Evolutionary conservation across 2,113 vertebrate genomes (phyloP).

Genomic region (Ochotona curzoniae): DNA sequence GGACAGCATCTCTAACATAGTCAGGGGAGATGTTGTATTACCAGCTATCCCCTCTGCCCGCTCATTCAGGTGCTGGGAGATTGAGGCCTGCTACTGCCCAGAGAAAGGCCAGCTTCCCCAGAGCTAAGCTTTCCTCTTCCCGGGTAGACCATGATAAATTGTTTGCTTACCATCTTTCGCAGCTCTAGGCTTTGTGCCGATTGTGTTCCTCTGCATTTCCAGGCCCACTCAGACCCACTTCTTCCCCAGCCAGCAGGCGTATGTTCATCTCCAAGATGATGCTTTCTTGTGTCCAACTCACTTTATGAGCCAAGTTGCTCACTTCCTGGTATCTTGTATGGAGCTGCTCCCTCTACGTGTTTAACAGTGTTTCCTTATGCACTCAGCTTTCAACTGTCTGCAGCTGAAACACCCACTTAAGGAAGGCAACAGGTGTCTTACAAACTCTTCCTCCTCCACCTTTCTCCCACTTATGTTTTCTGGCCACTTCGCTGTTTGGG

Average conservation of each 20-base stretch:
- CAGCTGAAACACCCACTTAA: background rate
- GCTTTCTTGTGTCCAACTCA: slow-evolving; percentile 65
- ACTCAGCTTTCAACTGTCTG: background rate
- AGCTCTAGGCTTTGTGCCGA: background rate
- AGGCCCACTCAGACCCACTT: slow-evolving; percentile 62
- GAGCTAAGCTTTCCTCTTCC: slow-evolving; percentile 29
- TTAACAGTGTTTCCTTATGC: slow-evolving; percentile 57
- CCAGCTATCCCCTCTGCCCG: background rate
- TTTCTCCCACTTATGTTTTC: background rate
- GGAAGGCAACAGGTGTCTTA: slow-evolving; percentile 34
- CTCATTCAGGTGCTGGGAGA: background rate
- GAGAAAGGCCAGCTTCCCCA: background rate
- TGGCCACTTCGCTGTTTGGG: background rate
- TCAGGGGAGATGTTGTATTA: background rate
- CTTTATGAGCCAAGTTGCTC: slow-evolving; percentile 63
- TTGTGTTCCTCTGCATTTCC: slow-evolving; percentile 61
- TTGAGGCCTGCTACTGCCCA: background rate
- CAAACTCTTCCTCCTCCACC: background rate
- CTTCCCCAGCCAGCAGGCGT: slow-evolving; percentile 60
- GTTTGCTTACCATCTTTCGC: slow-evolving; percentile 40
- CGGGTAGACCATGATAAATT: background rate
- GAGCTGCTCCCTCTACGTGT: slow-evolving; percentile 56
- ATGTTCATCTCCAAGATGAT: slow-evolving; percentile 66
- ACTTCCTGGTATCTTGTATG: slow-evolving; percentile 52
- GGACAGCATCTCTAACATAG: background rate